These are phyloP conservation scores for Gobiocypris rarus DNA, from an alignment of 2,113 vertebrate species.

Conservation along the genomic window DNA sequence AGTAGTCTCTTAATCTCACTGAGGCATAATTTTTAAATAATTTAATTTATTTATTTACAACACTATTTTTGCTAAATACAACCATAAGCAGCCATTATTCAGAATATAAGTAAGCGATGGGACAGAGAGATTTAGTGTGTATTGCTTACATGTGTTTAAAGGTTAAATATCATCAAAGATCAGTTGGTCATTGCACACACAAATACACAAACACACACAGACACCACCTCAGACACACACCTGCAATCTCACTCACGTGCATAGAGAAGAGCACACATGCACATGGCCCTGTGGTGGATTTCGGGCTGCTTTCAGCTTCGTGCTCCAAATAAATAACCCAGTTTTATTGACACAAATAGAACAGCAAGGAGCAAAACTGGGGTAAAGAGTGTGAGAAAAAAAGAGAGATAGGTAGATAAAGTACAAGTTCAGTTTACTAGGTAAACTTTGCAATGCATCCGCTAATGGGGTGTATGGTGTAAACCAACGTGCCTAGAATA, in stretches of 20 bases:
- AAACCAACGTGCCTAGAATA: background rate
- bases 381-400: background rate
- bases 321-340: slow-evolving; percentile 63
- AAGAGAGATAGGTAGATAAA: background rate
- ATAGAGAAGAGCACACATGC: slow-evolving; percentile 28
- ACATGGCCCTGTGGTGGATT: slow-evolving; percentile 11
- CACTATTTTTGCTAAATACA: no score
- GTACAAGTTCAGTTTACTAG: background rate
- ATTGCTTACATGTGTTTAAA: background rate
- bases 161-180: slow-evolving; percentile 8
- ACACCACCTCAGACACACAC: background rate
- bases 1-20: no score
- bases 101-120: background rate
- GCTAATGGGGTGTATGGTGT: background rate
- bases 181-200: slow-evolving; percentile 3
- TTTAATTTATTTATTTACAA: no score
- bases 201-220: background rate
- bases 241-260: background rate
- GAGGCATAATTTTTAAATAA: no score
- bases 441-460: background rate
- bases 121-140: background rate
- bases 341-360: slow-evolving; percentile 71
- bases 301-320: slow-evolving; percentile 53
- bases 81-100: background rate
- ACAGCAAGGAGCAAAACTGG: slow-evolving; percentile 55